Base-by-base conservation (phyloP, 2,888 invertebrate species). In the Temnothorax rugatulus region DNA sequence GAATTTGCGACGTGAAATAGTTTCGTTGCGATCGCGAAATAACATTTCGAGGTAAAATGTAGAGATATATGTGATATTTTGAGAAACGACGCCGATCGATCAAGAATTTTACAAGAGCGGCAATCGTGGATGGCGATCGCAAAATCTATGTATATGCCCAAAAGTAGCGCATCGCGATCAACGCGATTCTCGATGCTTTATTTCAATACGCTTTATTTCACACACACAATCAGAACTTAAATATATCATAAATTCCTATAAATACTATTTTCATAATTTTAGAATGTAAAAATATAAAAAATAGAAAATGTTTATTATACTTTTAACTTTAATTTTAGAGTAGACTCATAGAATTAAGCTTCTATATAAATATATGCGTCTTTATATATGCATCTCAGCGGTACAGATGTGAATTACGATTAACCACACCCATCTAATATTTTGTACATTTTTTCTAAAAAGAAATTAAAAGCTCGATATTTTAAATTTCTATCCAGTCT, bases 1-100 rank as follows among this genome's bases (percentile, higher is more conserved):
- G 47, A 71, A 81, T 71, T 25, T 38, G n/a, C 21, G 59, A 50
- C 71, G 21, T 81, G 59, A 71, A 79, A 71, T 71, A 59, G 59
- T 38, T 81, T 4, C 50, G 75, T 34, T 34, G 25, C 77, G 34
- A 25, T 54, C 71, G 59, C 47, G 25, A 57, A 79, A 79, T 71
- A 77, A 50, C 59, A 9, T 59, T 38, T 50, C 21, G 38, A 38
- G 59, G n/a, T 50, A n/a, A 71, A 81, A 69, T 69, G 57, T 57
- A 59, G 21, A 34, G 34, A 47, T 15, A n/a, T 47, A 18, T 1
- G 29, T 25, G 59, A 47, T 47, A 47, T 81, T 77, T 59, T 34
- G 79, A 57, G 71, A 59, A 79, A 59, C 44, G 34, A 21, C 7
- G n/a, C 34, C 18, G 47, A 18, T 34, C 29, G 44, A 57, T 34